phyloP scores from a whole-genome alignment of 2,888 invertebrate species.

The Agrochola lota region DNA sequence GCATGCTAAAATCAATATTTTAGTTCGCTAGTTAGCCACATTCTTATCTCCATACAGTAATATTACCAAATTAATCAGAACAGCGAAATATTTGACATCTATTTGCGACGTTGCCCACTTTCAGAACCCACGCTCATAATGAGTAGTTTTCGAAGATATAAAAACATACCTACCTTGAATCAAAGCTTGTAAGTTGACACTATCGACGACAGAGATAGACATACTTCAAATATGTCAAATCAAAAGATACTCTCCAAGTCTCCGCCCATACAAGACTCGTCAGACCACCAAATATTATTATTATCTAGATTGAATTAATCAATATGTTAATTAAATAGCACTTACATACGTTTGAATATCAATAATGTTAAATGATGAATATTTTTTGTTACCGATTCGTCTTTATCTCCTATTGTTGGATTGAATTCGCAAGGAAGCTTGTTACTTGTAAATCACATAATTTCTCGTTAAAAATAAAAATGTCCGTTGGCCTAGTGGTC shows the following conservation, averaged over 20 bases:
- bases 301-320: slow-evolving; percentile 57
- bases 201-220: slow-evolving; percentile 20
- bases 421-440: too few relatives aligned
- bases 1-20: too few relatives aligned
- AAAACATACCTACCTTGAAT: background rate
- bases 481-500: too few relatives aligned
- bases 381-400: background rate
- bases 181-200: slow-evolving; percentile 1
- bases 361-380: slow-evolving; percentile 6
- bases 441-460: too few relatives aligned
- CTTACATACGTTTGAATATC: slow-evolving; percentile 36
- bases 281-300: slow-evolving; percentile 21
- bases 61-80: too few relatives aligned
- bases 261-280: slow-evolving; percentile 42
- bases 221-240: slow-evolving; percentile 26
- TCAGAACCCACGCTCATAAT: background rate
- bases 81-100: too few relatives aligned
- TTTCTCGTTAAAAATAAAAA: too few relatives aligned
- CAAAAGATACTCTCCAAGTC: slow-evolving; percentile 19
- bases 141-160: background rate
- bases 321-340: slow-evolving; percentile 59
- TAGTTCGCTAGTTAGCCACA: too few relatives aligned
- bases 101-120: too few relatives aligned
- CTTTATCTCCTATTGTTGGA: background rate
- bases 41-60: too few relatives aligned